Percentiles rank a stretch among this genome's conserved stretches.
Evolutionary conservation across 2,797 vertebrate genomes (phyloP).

Genomic region (Poeciliopsis presidionis): DNA sequence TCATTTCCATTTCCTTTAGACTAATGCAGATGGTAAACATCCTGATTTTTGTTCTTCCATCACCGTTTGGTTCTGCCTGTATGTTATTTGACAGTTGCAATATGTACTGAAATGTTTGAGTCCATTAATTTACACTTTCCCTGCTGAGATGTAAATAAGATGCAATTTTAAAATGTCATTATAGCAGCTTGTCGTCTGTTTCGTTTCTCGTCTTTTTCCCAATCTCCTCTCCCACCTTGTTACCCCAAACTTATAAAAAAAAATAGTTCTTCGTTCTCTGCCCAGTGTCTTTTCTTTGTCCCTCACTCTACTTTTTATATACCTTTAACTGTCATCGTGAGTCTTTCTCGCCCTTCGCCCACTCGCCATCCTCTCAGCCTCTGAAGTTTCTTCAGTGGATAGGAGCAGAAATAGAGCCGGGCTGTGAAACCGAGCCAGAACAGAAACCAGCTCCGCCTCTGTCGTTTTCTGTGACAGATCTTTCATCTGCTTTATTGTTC

Average conservation of each 20-base stretch:
- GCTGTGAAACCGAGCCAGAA: slow-evolving; percentile 13
- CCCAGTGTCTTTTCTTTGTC: slow-evolving; percentile 1
- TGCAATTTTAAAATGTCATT: background rate
- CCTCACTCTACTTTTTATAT: background rate
- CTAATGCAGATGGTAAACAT: background rate
- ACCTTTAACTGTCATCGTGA: slow-evolving; percentile 11
- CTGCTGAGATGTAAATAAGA: background rate
- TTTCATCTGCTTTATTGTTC: slow-evolving; percentile 54
- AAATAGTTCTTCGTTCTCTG: background rate
- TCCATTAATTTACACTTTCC: background rate
- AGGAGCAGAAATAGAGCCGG: slow-evolving; percentile 35
- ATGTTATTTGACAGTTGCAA: background rate
- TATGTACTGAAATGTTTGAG: background rate
- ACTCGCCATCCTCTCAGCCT: slow-evolving; percentile 11
- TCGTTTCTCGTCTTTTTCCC: slow-evolving; percentile 1
- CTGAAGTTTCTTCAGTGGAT: slow-evolving; percentile 39
- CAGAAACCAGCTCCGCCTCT: slow-evolving; percentile 5
- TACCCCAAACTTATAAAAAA: background rate
- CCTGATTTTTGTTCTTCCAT: background rate
- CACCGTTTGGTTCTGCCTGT: background rate
- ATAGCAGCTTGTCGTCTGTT: slow-evolving; percentile 1
- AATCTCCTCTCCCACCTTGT: background rate
- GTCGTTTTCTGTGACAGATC: slow-evolving; percentile 26
- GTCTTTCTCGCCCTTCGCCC: slow-evolving; percentile 6
- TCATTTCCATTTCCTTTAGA: background rate